phyloP scores from a whole-genome alignment of 2,797 vertebrate species.

The Jordanella pulchra region DNA sequence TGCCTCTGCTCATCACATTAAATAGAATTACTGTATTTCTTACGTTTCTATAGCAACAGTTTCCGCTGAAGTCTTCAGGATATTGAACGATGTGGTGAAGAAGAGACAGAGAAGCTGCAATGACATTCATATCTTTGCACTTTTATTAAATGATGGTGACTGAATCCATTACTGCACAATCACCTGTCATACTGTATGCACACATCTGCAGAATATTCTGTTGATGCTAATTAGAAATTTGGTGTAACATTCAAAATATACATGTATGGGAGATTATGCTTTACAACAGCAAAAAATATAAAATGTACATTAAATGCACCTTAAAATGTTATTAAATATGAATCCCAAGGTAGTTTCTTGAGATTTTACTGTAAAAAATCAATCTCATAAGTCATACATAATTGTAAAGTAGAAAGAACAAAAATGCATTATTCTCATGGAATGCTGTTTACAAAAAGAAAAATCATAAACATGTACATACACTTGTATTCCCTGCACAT shows the following conservation, averaged over 20 bases:
- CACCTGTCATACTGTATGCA: not conserved
- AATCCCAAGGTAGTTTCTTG: not conserved
- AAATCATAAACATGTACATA: not conserved
- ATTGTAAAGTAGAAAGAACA: not conserved
- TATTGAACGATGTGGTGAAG: conserved; percentile 50
- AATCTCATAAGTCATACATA: not conserved
- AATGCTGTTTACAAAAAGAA: no score
- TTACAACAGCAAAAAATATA: not conserved
- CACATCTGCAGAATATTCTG: not conserved
- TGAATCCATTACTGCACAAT: conserved; percentile 14
- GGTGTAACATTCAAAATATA: not conserved
- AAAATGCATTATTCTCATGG: not conserved
- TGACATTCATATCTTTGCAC: conserved; percentile 45
- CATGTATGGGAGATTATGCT: not conserved
- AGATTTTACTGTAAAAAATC: not conserved
- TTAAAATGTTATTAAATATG: not conserved
- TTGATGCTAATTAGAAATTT: not conserved
- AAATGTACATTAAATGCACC: not conserved
- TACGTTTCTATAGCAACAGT: conserved; percentile 83
- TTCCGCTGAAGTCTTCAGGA: conserved; percentile 69
- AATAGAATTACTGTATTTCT: conserved; percentile 68
- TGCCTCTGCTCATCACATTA: conserved; percentile 60
- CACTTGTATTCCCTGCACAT: no score
- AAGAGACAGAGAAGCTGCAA: conserved; percentile 35
- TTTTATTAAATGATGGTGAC: conserved; percentile 33